Evolutionary conservation across 1,140 invertebrate species (phyloP).

Genomic region (Drosophila virilis): DNA sequence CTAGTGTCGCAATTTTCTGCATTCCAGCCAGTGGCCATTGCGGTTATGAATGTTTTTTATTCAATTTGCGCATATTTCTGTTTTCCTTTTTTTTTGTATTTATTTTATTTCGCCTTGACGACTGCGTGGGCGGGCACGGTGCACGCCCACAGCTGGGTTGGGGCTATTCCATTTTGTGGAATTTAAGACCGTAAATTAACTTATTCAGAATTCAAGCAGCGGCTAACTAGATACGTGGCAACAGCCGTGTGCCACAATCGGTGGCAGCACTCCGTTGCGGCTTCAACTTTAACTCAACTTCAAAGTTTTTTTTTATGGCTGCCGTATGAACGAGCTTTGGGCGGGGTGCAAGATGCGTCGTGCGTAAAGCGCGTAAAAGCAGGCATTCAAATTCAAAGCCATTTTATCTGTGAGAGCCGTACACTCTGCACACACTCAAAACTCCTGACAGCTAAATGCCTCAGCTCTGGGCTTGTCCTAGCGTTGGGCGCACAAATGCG

Average conservation of each 20-base stretch:
- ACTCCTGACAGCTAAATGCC: constrained; percentile 1
- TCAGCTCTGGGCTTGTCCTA: constrained; percentile 30
- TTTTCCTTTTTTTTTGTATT: constrained; percentile 19
- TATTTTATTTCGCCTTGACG: constrained; percentile 20
- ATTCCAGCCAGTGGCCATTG: constrained; percentile 32
- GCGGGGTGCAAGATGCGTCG: constrained; percentile 26
- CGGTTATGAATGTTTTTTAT: constrained; percentile 59
- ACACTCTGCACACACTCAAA: constrained; percentile 1
- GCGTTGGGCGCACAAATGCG: constrained; percentile 50
- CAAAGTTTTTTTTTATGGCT: constrained; percentile 58
- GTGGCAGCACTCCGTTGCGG: constrained; percentile 27
- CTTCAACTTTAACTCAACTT: constrained; percentile 33
- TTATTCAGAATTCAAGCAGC: constrained; percentile 30
- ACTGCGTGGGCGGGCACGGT: constrained; percentile 16
- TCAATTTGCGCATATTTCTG: constrained; percentile 47
- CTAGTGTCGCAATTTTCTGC: constrained; percentile 68
- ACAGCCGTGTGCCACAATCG: constrained; percentile 19
- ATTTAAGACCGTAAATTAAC: constrained; percentile 47
- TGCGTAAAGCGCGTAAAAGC: constrained; percentile 63
- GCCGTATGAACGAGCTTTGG: constrained; percentile 22
- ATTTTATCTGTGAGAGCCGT: constrained; percentile 47
- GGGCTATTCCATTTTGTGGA: background rate
- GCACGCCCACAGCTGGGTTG: background rate
- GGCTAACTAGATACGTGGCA: constrained; percentile 41
- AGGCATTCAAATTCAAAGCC: constrained; percentile 77